Conservation (phyloP, 1,140 invertebrate species). For the Neelides sp. region DNA sequence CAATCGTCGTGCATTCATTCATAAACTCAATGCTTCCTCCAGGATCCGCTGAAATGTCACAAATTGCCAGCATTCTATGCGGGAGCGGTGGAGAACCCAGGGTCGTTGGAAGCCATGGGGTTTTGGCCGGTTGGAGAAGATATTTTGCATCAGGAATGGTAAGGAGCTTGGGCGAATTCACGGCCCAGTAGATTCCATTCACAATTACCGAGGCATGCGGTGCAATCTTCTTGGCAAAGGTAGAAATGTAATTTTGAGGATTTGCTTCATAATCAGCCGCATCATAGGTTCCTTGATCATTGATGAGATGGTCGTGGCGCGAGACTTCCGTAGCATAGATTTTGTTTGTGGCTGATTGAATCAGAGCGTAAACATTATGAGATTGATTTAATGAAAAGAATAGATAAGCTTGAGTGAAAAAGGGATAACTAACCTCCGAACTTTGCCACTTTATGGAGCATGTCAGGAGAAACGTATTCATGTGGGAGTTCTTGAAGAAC, state of each 20-base stretch:
- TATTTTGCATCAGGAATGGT: constrained; percentile 97
- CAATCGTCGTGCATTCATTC: constrained; percentile 99
- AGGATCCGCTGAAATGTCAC: constrained; percentile 97
- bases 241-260: constrained; percentile 88
- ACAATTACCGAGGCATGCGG: constrained; percentile 93
- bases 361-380: background rate
- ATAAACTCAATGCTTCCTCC: constrained; percentile 99
- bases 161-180: constrained; percentile 85
- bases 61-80: constrained; percentile 79
- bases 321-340: constrained; percentile 89
- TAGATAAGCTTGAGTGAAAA: background rate
- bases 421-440: constrained; percentile 79
- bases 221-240: constrained; percentile 93
- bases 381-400: background rate
- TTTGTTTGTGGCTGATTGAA: constrained; percentile 65
- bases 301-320: constrained; percentile 82
- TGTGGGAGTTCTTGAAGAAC: constrained; percentile 93
- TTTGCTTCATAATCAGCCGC: constrained; percentile 79
- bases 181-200: constrained; percentile 98
- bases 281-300: constrained; percentile 76
- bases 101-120: constrained; percentile 78
- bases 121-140: constrained; percentile 69
- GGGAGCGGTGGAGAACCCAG: constrained; percentile 77
- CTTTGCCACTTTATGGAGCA: constrained; percentile 86
- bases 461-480: constrained; percentile 91